Evolutionary conservation across 2,888 invertebrate genomes (phyloP), one percentile per base, ranked within the genome.

Genomic region (Tipula lateralis): DNA sequence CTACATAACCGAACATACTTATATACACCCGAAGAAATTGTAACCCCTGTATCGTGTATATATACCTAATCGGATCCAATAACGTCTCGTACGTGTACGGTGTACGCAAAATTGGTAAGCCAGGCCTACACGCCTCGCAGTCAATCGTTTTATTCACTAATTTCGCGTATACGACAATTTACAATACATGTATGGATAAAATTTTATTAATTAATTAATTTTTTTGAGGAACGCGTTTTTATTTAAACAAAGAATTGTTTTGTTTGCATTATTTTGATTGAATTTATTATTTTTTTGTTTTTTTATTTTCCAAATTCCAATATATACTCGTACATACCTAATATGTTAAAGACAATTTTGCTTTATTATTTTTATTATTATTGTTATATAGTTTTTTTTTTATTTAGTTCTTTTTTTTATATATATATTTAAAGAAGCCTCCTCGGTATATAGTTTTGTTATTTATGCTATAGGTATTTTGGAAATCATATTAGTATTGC

Each of bases 401-500:
- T 24, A 9, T 24, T 66, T 24, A 13, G 39, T 39, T 39, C 13
- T 24, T 66, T 66, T 66, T 66, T 66, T 66, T 24, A 24, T 66
- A 2, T 66, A 9, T n/a, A 7, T 19, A 66, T 24, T 24, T 66
- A 24, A 66, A 66, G 66, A 66, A 66, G 66, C 66, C 66, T 66
- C 66, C 66, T 9, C 66, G 66, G 66, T 66, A 66, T 66, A 66
- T 24, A 66, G 66, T 66, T 66, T 66, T 24, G 66, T 66, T 66
- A 66, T 66, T 66, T 66, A 66, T 66, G 66, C 66, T 24, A 66
- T 66, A 24, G 24, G 66, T 66, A 66, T 66, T 66, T 66, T 66
- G 66, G 6, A 82, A 82, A 82, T 82, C 82, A 82, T 82, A 82
- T 82, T 82, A 82, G 82, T 82, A 82, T 82, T 82, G 82, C 82